Conservation (phyloP, 1,140 invertebrate species). For the Campoletis sonorensis region DNA sequence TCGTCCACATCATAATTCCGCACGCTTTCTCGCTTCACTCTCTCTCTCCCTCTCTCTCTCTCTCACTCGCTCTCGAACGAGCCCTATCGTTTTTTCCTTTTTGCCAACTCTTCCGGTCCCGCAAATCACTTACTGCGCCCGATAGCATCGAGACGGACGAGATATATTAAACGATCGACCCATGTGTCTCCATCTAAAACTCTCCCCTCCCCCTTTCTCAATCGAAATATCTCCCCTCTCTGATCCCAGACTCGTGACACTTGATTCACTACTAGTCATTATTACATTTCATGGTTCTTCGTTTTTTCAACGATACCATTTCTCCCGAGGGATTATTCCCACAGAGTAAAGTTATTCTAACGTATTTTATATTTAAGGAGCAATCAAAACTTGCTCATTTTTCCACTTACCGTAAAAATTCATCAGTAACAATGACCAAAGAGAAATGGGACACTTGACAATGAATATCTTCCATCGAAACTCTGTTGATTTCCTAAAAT, state of each 20-base stretch:
- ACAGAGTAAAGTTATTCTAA: background rate
- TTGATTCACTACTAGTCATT: background rate
- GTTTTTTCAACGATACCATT: background rate
- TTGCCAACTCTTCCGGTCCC: background rate
- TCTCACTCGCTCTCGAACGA: background rate
- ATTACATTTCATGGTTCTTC: background rate
- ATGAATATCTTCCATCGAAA: too few relatives aligned
- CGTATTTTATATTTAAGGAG: background rate
- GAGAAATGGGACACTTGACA: too few relatives aligned
- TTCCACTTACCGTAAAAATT: too few relatives aligned
- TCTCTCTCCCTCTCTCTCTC: background rate
- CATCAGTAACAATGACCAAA: too few relatives aligned
- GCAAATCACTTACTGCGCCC: background rate
- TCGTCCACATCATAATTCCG: background rate
- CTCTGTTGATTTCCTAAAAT: too few relatives aligned
- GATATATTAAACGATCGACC: conserved; percentile 4
- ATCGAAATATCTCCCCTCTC: background rate
- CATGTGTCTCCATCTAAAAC: background rate
- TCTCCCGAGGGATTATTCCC: background rate
- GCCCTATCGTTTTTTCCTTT: background rate
- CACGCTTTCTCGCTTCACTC: background rate
- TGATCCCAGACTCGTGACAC: background rate
- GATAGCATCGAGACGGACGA: background rate
- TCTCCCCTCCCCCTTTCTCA: background rate
- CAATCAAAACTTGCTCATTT: background rate